phyloP scores from a whole-genome alignment of 2,888 invertebrate genomes.

The Drosophila infuscata region DNA sequence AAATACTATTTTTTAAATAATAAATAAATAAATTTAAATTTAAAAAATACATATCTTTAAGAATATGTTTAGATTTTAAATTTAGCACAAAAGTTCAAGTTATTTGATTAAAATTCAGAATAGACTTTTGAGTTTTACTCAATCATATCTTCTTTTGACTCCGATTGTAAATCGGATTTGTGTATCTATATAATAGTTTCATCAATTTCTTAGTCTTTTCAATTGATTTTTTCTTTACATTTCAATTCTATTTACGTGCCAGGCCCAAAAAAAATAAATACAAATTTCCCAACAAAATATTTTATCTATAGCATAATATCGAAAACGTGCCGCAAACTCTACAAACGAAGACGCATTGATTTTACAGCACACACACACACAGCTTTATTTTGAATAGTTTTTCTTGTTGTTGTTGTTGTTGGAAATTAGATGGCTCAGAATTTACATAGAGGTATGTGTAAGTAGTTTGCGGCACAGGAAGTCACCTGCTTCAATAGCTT shows the following conservation, averaged over 20 bases:
- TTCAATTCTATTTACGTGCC: background rate
- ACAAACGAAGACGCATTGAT: constrained; percentile 8
- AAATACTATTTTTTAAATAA: background rate
- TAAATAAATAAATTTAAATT: too few species aligned
- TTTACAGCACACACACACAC: constrained; percentile 2
- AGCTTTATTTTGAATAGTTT: constrained; percentile 21
- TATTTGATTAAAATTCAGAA: background rate
- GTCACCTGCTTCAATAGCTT: constrained; percentile 59
- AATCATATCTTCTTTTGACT: background rate
- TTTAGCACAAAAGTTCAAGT: too few species aligned
- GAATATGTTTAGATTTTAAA: too few species aligned
- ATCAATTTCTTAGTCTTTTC: background rate
- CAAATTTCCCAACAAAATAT: constrained; percentile 1
- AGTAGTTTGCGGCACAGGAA: constrained; percentile 43
- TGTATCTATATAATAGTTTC: background rate
- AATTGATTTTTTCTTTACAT: constrained; percentile 6
- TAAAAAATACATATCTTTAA: too few species aligned
- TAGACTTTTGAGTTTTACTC: background rate
- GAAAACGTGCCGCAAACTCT: constrained; percentile 24
- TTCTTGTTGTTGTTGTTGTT: background rate
- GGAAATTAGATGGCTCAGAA: constrained; percentile 16
- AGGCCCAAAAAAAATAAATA: background rate
- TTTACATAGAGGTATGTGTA: constrained; percentile 41
- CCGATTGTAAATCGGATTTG: background rate
- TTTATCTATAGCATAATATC: constrained; percentile 7